Conservation (phyloP, 2,888 invertebrate genomes). For the Apamea sordens region DNA sequence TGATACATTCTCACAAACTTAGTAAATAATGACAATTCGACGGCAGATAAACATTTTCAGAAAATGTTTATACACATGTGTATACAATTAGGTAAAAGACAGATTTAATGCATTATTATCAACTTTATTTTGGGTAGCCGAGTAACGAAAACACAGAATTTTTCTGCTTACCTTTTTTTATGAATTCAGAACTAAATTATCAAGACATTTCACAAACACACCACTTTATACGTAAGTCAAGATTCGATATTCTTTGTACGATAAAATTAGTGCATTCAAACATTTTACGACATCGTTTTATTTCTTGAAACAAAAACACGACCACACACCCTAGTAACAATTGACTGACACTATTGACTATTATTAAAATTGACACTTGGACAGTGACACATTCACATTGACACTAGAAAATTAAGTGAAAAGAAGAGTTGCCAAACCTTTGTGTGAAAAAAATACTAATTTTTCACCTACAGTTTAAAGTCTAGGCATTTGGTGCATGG, state of each 20-base stretch:
- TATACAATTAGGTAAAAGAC: neutral
- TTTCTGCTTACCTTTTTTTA: slow-evolving; percentile 61
- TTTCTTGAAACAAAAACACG: slow-evolving; percentile 80
- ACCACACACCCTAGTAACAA: slow-evolving; percentile 71
- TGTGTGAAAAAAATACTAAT: slow-evolving; percentile 16
- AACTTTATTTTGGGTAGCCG: slow-evolving; percentile 26
- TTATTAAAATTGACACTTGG: slow-evolving; percentile 8
- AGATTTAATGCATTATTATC: slow-evolving; percentile 15
- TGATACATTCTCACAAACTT: neutral
- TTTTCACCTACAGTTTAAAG: neutral
- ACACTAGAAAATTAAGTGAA: slow-evolving; percentile 8
- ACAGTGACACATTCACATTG: slow-evolving; percentile 32
- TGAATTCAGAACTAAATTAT: slow-evolving; percentile 46
- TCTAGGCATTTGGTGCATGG: neutral
- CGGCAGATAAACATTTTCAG: neutral
- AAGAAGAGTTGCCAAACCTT: slow-evolving; percentile 29
- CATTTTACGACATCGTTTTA: slow-evolving; percentile 79
- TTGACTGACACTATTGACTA: slow-evolving; percentile 72
- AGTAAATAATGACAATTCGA: neutral
- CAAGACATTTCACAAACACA: slow-evolving; percentile 75
- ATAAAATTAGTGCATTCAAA: slow-evolving; percentile 74
- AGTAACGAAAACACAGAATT: slow-evolving; percentile 15
- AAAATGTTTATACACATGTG: neutral
- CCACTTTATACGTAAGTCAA: slow-evolving; percentile 71
- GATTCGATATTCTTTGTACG: slow-evolving; percentile 68